Conservation (phyloP, 2,797 vertebrate species). For the Cryptoblepharus egeriae region DNA sequence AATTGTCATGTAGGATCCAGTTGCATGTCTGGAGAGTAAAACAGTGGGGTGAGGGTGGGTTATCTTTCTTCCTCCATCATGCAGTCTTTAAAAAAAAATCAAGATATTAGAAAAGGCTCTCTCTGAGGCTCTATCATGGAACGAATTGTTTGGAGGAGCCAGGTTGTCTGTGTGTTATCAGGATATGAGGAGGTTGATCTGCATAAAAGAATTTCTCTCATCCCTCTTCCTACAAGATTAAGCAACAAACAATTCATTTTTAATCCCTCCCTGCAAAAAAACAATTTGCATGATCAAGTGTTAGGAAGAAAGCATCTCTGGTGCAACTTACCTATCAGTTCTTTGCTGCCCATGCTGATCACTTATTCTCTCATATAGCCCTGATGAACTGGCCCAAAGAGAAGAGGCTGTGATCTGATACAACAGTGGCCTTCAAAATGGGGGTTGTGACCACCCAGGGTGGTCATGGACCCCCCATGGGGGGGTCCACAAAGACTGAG, state of each 20-base stretch:
- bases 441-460: no score
- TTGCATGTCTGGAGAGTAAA: background rate
- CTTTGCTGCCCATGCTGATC: background rate
- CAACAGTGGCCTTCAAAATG: no score
- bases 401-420: background rate
- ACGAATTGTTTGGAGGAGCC: constrained; percentile 14
- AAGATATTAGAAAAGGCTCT: background rate
- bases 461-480: no score
- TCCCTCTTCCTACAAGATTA: constrained; percentile 10
- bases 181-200: constrained; percentile 11
- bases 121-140: background rate
- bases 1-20: background rate
- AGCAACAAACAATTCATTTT: background rate
- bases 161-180: constrained; percentile 26
- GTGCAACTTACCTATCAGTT: background rate
- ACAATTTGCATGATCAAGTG: background rate
- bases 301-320: background rate
- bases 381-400: background rate
- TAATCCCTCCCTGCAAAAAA: background rate
- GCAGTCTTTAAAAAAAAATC: background rate
- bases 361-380: background rate
- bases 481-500: no score
- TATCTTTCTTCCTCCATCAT: background rate
- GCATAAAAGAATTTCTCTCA: constrained; percentile 18
- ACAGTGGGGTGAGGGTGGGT: background rate